Evolutionary conservation across 2,113 vertebrate species (phyloP).

Genomic region (Gasterosteus aculeatus): DNA sequence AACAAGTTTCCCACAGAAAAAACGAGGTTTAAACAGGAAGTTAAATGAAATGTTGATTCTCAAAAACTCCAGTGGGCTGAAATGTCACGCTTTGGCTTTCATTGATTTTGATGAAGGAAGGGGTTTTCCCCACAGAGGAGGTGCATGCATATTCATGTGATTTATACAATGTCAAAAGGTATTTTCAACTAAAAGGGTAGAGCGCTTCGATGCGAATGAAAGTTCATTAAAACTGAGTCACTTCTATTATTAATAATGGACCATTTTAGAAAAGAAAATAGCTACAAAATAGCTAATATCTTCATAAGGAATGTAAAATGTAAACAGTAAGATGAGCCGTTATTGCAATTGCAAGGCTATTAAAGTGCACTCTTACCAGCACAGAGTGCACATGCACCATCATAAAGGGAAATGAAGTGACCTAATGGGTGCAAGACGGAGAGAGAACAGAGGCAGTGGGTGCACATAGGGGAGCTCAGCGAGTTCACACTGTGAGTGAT

Average conservation of each 20-base stretch:
- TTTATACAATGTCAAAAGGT: not conserved
- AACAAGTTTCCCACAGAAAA: not conserved
- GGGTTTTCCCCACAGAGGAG: not conserved
- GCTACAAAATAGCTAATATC: not conserved
- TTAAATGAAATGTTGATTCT: not conserved
- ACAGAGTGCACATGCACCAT: not conserved
- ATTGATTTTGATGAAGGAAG: not conserved
- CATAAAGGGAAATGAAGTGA: conserved; percentile 13
- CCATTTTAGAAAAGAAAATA: not conserved
- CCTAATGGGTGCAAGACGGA: conserved; percentile 8
- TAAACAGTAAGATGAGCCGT: conserved; percentile 1
- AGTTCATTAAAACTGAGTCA: not conserved
- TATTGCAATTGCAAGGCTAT: not conserved
- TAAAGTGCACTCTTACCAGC: conserved; percentile 9
- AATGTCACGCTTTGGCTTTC: not conserved
- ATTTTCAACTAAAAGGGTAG: not conserved
- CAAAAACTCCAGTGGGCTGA: not conserved
- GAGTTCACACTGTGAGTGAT: conserved; percentile 44
- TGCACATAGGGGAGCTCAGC: conserved; percentile 14
- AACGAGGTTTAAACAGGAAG: not conserved
- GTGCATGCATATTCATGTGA: not conserved
- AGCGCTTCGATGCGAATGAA: not conserved
- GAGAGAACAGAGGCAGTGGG: conserved; percentile 28
- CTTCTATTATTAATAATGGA: not conserved
- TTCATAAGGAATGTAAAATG: not conserved